These are phyloP conservation scores for Arizona elegans DNA, from an alignment of 2,113 vertebrate genomes.

Conservation along the genomic window DNA sequence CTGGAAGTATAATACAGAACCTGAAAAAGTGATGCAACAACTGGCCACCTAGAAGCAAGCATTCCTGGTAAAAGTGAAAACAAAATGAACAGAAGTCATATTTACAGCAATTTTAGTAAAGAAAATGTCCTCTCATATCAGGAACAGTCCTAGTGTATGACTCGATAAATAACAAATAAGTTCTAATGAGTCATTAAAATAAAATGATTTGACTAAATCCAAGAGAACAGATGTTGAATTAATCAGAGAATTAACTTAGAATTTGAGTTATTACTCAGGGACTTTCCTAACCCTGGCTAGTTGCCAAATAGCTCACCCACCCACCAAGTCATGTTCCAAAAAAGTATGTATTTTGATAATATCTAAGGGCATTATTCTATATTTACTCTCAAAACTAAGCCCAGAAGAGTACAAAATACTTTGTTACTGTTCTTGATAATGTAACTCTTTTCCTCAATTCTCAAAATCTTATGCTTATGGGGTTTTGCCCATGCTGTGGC, in stretches of 20 bases:
- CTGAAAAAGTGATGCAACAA: background rate
- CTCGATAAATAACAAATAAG: background rate
- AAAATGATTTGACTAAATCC: conserved; percentile 21
- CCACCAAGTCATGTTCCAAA: background rate
- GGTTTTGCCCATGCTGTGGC: background rate
- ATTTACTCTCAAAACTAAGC: no score
- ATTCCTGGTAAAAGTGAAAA: background rate
- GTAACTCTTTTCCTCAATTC: background rate
- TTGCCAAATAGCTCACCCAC: background rate
- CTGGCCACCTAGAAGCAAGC: background rate
- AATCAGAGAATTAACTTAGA: conserved; percentile 10
- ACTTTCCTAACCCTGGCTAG: conserved; percentile 4
- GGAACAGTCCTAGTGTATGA: background rate
- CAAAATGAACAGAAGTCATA: background rate
- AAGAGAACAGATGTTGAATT: conserved; percentile 19
- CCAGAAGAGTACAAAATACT: background rate
- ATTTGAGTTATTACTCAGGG: conserved; percentile 7
- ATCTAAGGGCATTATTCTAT: background rate
- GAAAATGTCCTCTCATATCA: background rate
- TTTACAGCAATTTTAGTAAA: background rate
- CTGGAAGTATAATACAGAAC: background rate
- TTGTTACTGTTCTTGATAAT: background rate
- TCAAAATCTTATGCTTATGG: background rate
- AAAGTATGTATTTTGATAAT: background rate
- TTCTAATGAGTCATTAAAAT: conserved; percentile 20